Percentiles rank a stretch among this genome's conserved stretches.
Evolutionary conservation across 2,113 vertebrate species (phyloP).

Genomic region (Ceyx cyanopectus): DNA sequence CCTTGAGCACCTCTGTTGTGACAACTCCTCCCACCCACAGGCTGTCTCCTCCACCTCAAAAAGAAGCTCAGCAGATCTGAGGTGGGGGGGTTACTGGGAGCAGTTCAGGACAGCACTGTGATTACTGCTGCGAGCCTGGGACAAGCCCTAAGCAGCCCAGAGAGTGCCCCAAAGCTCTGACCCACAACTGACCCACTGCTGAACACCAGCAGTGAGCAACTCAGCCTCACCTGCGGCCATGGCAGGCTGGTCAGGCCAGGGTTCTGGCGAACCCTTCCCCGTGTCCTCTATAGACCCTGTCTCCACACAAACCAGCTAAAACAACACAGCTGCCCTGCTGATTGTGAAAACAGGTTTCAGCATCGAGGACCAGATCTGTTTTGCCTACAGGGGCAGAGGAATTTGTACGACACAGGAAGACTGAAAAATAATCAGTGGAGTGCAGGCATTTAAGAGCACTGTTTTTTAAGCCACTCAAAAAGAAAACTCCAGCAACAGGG

Average conservation of each 20-base stretch:
- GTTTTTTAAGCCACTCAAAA: slow-evolving; percentile 33
- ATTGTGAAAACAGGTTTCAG: slow-evolving; percentile 44
- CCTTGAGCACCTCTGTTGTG: background rate
- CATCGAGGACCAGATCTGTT: slow-evolving; percentile 2
- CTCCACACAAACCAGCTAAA: slow-evolving; percentile 40
- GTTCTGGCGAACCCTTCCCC: accelerated
- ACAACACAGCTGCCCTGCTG: slow-evolving; percentile 52
- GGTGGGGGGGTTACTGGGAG: background rate
- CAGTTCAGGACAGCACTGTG: background rate
- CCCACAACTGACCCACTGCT: background rate
- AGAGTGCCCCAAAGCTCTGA: background rate
- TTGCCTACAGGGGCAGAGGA: slow-evolving; percentile 41
- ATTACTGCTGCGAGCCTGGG: background rate
- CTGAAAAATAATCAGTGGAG: slow-evolving; percentile 29
- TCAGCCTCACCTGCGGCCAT: accelerated
- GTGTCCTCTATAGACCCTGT: slow-evolving; percentile 21
- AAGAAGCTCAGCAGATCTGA: background rate
- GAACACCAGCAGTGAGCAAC: accelerated
- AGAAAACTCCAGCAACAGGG: background rate
- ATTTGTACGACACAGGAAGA: slow-evolving; percentile 60
- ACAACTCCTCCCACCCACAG: background rate
- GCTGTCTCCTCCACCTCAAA: background rate
- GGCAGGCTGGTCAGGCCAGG: accelerated
- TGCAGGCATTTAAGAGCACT: background rate
- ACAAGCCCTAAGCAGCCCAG: background rate